Evolutionary conservation across 2,113 vertebrate genomes (phyloP).

Genomic region (Zosterops hypoxanthus): DNA sequence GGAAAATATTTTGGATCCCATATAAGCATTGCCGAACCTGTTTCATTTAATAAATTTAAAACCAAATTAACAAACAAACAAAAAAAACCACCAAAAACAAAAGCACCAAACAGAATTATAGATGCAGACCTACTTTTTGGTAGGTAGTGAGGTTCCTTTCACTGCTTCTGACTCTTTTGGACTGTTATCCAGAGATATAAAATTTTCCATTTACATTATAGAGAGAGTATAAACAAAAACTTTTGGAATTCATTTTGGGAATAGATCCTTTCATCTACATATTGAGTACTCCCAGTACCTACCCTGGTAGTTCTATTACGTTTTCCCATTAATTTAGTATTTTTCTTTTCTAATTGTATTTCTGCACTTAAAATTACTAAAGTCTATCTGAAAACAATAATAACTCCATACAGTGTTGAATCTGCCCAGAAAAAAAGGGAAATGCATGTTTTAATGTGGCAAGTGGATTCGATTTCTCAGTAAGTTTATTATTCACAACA

Average conservation of each 20-base stretch:
- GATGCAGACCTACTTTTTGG: neutral
- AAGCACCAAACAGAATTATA: neutral
- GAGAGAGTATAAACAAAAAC: neutral
- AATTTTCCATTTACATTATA: neutral
- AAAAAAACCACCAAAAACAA: neutral
- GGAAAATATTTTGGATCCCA: neutral
- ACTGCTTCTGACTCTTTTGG: neutral
- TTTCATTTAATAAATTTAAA: neutral
- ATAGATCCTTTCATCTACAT: neutral
- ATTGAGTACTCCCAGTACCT: neutral
- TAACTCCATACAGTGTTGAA: neutral
- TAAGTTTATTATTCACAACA: neutral
- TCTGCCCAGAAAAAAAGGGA: neutral
- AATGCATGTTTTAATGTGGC: neutral
- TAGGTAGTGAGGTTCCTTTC: neutral
- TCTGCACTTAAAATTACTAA: neutral
- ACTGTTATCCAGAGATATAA: neutral
- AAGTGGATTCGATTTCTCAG: neutral
- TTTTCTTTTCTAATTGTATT: neutral
- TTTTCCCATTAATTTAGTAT: neutral
- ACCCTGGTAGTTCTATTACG: neutral
- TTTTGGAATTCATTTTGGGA: neutral
- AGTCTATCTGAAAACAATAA: neutral
- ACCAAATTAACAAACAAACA: neutral
- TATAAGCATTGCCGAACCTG: neutral